These are phyloP conservation scores for Sesia apiformis DNA, from an alignment of 2,888 invertebrate species.

Conservation along the genomic window DNA sequence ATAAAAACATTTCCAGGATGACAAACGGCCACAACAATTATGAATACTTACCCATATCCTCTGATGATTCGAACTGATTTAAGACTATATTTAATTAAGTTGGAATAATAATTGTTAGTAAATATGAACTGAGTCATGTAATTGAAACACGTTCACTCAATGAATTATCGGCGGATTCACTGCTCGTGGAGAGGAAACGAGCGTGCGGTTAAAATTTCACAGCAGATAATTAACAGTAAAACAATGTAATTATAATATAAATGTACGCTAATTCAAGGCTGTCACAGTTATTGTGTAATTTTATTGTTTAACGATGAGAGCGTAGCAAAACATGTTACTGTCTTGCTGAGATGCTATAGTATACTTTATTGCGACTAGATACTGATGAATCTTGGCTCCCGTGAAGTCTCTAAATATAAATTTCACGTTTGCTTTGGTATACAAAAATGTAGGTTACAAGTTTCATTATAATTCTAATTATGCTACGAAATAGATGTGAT, in stretches of 20 bases:
- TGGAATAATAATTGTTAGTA: not conserved
- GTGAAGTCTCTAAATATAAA: no score
- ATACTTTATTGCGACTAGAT: no score
- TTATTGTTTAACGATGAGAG: not conserved
- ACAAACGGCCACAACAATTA: not conserved
- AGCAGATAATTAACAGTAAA: slow-evolving; percentile 27
- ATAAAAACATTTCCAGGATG: not conserved
- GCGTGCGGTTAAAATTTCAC: slow-evolving; percentile 21
- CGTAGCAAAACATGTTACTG: no score
- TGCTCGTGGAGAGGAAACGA: slow-evolving; percentile 28
- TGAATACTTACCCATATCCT: not conserved
- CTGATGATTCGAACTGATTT: not conserved
- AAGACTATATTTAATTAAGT: not conserved
- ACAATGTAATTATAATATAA: slow-evolving; percentile 27
- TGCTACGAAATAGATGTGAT: no score
- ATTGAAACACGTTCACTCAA: not conserved
- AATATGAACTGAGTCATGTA: not conserved
- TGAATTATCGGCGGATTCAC: slow-evolving; percentile 9
- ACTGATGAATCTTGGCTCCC: no score
- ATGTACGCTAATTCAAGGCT: slow-evolving; percentile 34
- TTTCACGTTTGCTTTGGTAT: no score
- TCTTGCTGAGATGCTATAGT: no score
- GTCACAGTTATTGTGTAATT: slow-evolving; percentile 20
- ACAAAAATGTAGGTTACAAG: no score
- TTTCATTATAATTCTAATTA: no score